Percentiles rank a stretch among this genome's conserved stretches.
phyloP scores from a whole-genome alignment of 2,888 invertebrate genomes.

The Amiota minor region DNA sequence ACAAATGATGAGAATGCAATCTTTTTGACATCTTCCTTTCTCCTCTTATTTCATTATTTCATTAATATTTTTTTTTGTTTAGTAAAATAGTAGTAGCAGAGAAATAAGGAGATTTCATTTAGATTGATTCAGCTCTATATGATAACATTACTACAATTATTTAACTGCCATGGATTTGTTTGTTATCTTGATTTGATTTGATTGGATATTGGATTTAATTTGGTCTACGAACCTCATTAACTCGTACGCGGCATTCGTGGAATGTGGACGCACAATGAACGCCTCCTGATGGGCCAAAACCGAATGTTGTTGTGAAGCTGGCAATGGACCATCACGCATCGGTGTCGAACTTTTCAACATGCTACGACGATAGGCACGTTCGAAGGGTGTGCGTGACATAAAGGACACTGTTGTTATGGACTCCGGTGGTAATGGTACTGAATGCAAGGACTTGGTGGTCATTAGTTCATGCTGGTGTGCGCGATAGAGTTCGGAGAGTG shows the following conservation, averaged over 20 bases:
- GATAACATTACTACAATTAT: no score
- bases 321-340: constrained; percentile 45
- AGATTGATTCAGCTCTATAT: no score
- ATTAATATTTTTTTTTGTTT: not conserved
- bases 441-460: constrained; percentile 22
- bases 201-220: not conserved
- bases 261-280: constrained; percentile 59
- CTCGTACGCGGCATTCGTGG: constrained; percentile 68
- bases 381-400: constrained; percentile 72
- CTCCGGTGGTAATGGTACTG: constrained; percentile 9
- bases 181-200: not conserved
- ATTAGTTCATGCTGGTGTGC: constrained; percentile 36
- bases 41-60: not conserved
- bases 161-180: no score
- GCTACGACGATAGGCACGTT: constrained; percentile 72
- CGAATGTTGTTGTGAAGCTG: constrained; percentile 32
- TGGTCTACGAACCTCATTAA: constrained; percentile 70
- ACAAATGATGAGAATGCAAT: not conserved
- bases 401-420: constrained; percentile 54
- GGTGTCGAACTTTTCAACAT: constrained; percentile 69
- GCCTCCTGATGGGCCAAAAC: constrained; percentile 52
- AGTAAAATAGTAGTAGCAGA: constrained; percentile 1
- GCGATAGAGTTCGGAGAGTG: constrained; percentile 58
- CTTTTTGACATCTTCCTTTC: not conserved
- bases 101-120: not conserved